Base-by-base conservation (phyloP, 2,888 invertebrate genomes). In the Digitonthophagus gazella region DNA sequence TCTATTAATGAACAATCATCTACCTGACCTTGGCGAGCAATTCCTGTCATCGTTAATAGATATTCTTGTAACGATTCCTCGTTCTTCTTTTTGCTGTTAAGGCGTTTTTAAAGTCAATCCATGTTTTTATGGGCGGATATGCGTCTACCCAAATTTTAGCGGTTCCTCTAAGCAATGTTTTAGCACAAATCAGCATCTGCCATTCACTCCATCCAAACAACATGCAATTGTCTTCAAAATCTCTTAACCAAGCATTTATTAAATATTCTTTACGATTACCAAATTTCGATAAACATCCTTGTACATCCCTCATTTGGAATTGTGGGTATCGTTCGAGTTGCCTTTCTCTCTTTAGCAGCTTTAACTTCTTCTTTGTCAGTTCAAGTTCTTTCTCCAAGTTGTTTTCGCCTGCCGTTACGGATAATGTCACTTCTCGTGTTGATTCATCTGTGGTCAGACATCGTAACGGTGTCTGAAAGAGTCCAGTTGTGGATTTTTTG, bases 191-290 rank as follows among this genome's bases (percentile, higher is more conserved):
- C 14, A 57, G 57, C 3, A 1, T 57, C 3, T 57, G 57, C 2
- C 5, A 2, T n/a, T 57, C 57, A 57, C 57, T 15, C 57, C 57
- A 57, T 15, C 57, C 57, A 3, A 15, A 57, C 16, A 57, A 57
- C 16, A 22, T 15, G 2, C 64, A 61, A 55, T 67, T 69, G n/a
- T 72, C 57, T 57, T 57, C 57, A 6, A 57, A 11, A 57, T 57
- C 57, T 57, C 57, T 57, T 15, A 57, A 57, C 57, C 57, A 57
- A 15, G 57, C 57, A 15, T 57, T n/a, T 14, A 3, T 57, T 1
- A 57, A 15, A 15, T 57, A 57, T 15, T 3, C 3, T 57, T 57
- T 57, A 15, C 57, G 3, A 57, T 57, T 57, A 1, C 57, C 57
- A 57, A 15, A 57, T 57, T 57, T n/a, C 57, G 57, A n/a, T 57